A percentile compares a stretch with the other conserved stretches of the same genome.
Evolutionary conservation across 2,113 vertebrate genomes (phyloP).

Genomic region (Callaeas wilsoni): DNA sequence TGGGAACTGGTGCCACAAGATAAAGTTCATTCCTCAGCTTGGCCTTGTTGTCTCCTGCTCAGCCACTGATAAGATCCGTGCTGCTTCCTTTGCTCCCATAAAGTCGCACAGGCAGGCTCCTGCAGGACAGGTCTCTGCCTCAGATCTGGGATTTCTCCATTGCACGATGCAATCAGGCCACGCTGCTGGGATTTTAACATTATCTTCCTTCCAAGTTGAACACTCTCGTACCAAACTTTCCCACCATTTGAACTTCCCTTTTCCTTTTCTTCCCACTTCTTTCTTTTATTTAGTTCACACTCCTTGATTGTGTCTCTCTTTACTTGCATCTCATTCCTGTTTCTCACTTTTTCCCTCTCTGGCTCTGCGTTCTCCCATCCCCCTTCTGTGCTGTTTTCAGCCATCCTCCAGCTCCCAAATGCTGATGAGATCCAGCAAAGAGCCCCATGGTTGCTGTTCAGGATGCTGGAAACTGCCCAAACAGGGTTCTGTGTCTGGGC

Average conservation of each 20-base stretch:
- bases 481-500: background rate
- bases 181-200: background rate
- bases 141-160: background rate
- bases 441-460: background rate
- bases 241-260: background rate
- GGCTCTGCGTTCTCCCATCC: background rate
- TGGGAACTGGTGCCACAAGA: slow-evolving; percentile 54
- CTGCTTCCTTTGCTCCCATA: background rate
- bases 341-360: background rate
- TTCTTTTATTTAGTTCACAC: background rate
- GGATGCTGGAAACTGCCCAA: background rate
- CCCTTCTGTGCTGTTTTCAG: background rate
- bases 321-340: background rate
- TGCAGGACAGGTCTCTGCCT: slow-evolving; percentile 6
- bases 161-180: background rate
- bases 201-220: background rate
- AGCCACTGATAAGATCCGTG: background rate
- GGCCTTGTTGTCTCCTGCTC: slow-evolving; percentile 58
- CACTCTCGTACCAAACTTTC: rapidly evolving
- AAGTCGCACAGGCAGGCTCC: background rate
- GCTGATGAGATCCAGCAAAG: background rate
- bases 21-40: slow-evolving; percentile 53
- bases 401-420: background rate
- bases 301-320: background rate
- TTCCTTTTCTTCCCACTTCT: background rate